A percentile compares a stretch with the other conserved stretches of the same genome.
Evolutionary conservation across 2,888 invertebrate species (phyloP).

Genomic region (Crossocerus cetratus): DNA sequence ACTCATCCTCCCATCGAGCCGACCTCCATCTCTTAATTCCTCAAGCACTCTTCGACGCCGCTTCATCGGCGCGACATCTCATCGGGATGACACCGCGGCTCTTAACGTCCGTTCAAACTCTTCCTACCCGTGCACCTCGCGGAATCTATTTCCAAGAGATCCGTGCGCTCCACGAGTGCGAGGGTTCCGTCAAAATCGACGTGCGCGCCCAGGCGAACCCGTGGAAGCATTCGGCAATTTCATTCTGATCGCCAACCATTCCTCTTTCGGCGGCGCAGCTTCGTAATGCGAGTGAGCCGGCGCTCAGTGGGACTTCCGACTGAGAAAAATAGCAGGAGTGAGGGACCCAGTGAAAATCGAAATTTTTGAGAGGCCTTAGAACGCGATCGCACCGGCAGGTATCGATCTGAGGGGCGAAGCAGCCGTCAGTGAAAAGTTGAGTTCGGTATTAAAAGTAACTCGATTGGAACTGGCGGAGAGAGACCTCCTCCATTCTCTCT

Average conservation of each 20-base stretch:
- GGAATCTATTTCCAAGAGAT: slow-evolving; percentile 12
- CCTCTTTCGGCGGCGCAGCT: slow-evolving; percentile 19
- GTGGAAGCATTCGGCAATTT: slow-evolving; percentile 29
- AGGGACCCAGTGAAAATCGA: slow-evolving; percentile 27
- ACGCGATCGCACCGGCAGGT: too few relatives aligned
- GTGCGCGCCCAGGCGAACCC: not conserved
- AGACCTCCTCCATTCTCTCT: not conserved
- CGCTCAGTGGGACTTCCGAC: slow-evolving; percentile 26
- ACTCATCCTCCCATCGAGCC: slow-evolving; percentile 43
- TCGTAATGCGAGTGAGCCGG: not conserved
- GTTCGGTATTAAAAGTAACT: slow-evolving; percentile 2
- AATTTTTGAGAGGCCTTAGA: slow-evolving; percentile 27
- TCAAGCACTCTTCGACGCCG: slow-evolving; percentile 24
- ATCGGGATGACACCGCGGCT: slow-evolving; percentile 22
- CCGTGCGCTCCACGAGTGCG: not conserved
- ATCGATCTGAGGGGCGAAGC: too few relatives aligned
- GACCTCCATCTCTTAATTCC: slow-evolving; percentile 48
- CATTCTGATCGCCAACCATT: slow-evolving; percentile 44
- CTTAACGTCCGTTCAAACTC: slow-evolving; percentile 11
- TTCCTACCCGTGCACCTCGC: too few relatives aligned
- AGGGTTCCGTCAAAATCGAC: slow-evolving; percentile 6
- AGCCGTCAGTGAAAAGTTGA: too few relatives aligned
- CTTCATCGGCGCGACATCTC: slow-evolving; percentile 2
- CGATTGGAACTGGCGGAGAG: not conserved
- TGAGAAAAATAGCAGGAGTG: slow-evolving; percentile 22